Percentiles rank a stretch among this genome's conserved stretches.
Evolutionary conservation across 1,140 invertebrate species (phyloP).

Genomic region (Microvelia longipes): DNA sequence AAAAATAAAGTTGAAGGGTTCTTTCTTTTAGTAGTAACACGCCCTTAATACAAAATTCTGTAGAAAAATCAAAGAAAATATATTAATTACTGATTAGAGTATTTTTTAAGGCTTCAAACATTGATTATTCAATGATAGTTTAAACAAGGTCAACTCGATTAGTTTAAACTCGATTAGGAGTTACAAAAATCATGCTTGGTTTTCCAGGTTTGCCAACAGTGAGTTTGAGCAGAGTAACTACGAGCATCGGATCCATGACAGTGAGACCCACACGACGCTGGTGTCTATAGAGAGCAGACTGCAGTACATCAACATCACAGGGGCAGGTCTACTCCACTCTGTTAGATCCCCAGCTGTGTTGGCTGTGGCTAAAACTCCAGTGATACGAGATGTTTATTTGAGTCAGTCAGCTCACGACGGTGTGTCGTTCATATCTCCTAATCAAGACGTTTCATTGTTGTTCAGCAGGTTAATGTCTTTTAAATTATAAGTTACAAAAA

Average conservation of each 20-base stretch:
- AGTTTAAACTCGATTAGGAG: no score
- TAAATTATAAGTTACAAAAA: not conserved
- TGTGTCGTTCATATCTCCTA: constrained; percentile 78
- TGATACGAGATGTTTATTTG: constrained; percentile 67
- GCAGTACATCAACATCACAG: constrained; percentile 70
- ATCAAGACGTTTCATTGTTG: constrained; percentile 38
- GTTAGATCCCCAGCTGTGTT: constrained; percentile 87
- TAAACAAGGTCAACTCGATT: no score
- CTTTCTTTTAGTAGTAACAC: no score
- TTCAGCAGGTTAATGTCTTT: constrained; percentile 30
- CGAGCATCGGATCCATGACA: constrained; percentile 64
- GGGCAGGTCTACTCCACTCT: constrained; percentile 92
- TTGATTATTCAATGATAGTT: no score
- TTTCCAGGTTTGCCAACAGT: constrained; percentile 59
- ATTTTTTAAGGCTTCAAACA: no score
- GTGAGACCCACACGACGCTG: constrained; percentile 52
- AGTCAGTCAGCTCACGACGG: constrained; percentile 75
- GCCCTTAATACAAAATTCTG: no score
- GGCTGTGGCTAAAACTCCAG: constrained; percentile 68
- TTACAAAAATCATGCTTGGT: no score
- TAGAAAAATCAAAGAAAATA: no score
- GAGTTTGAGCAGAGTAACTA: constrained; percentile 77
- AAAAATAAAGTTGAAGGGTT: no score
- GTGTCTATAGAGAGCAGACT: constrained; percentile 54
- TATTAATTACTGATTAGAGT: no score